Conservation (phyloP, 2,797 vertebrate species). For the Dendrocincla tyrannina region DNA sequence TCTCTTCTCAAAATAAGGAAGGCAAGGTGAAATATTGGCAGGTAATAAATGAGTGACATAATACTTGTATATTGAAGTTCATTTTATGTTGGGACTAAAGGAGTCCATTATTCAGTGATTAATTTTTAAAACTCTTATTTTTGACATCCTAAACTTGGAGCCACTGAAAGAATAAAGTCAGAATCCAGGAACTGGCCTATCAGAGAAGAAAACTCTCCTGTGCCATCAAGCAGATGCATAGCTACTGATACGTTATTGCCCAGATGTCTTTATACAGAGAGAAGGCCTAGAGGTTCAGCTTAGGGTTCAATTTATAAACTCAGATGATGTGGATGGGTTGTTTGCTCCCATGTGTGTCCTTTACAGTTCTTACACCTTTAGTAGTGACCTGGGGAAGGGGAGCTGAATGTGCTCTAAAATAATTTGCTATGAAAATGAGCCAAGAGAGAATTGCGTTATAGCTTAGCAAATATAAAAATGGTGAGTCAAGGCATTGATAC, state of each 20-base stretch:
- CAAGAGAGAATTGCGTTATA: neutral
- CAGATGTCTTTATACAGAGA: neutral
- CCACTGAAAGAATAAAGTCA: neutral
- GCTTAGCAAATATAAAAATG: constrained; percentile 31
- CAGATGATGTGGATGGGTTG: neutral
- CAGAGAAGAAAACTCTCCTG: neutral
- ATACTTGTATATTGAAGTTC: neutral
- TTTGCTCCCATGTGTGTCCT: neutral
- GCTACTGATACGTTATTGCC: neutral
- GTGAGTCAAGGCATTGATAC: neutral
- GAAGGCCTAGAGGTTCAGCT: neutral
- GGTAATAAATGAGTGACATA: neutral
- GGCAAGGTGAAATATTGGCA: neutral
- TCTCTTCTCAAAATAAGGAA: neutral
- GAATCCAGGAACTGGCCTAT: neutral
- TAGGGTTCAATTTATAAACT: neutral
- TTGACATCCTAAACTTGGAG: neutral
- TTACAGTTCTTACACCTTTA: neutral
- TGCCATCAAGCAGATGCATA: neutral
- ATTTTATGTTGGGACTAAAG: neutral
- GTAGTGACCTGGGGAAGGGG: neutral
- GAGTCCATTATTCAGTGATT: neutral
- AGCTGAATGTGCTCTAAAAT: neutral
- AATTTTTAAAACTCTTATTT: neutral
- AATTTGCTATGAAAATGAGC: constrained; percentile 24